Base-by-base conservation (phyloP, 2,797 vertebrate genomes). In the Tympanoctomys barrerae region DNA sequence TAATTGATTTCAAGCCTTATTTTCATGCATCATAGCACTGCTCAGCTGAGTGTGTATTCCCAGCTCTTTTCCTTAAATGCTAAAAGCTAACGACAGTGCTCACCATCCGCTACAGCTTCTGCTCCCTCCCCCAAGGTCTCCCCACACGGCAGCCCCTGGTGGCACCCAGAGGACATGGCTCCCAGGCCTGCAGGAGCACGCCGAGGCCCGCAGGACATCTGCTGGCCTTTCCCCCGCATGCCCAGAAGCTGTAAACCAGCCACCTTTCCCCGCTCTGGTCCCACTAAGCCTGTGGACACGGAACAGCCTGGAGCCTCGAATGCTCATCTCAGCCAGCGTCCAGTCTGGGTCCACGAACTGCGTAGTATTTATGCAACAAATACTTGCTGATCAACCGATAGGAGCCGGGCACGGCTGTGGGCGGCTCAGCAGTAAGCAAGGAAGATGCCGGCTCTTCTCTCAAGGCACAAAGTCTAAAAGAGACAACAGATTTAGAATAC, bases 61-160 rank as follows among this genome's bases (percentile, higher is more conserved):
- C 97, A 96, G 93, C 90, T 96, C 95, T 95, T 96, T 94, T 85
- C 87, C 87, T 97, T 95, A 96, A 97, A 96, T 96, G 97, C 96
- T 97, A 94, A 95, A 97, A 90, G 93, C 96, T 95, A 96, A 97
- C 96, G 95, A 95, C 94, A 83, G 93, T 78, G 33, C 78, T 96
- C 84, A 33, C 96, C 96, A 97, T 96, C 96, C 97, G 97, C 93
- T 91, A 0, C 14, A 89, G 71, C 89, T 87, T 49, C 94, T 82
- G 87, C 83, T 95, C 89, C 93, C 92, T 91, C 89, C 87, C 90
- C 75, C 80, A 71, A 73, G 96, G 93, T 84, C 87, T 75, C 93
- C 73, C 36, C 96, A 94, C 95, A 87, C 5, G 42, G 92, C 85
- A 82, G 61, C 82, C 73, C 73, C 79, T 94, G 79, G 85, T 96